Evolutionary conservation across 2,797 vertebrate species (phyloP), one percentile per base, ranked within the genome.

Genomic region (Tragopan temminckii): DNA sequence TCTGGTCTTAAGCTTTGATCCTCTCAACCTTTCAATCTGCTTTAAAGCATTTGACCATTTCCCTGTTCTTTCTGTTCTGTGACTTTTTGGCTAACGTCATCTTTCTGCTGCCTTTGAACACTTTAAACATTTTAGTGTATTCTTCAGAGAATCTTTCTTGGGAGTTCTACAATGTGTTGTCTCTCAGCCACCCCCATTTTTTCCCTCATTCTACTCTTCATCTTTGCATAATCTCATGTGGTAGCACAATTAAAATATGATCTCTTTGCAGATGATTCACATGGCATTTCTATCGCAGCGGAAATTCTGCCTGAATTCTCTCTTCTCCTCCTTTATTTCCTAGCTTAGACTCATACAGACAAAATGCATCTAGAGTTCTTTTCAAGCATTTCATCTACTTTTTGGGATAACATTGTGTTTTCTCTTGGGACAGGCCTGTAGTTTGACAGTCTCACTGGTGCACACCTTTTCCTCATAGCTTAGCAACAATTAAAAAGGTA

Each of bases 231-330:
- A 80, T 90, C 81, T 90, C 48, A 68, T 23, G 25, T 85, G 31
- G 81, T 89, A 92, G 77, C 57, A 87, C 61, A 87, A 77, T 92
- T 95, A 75, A 82, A 87, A 48, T 89, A 78, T 85, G 31, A 71
- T 83, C 31, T 89, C 72, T 64, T 82, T 93, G 69, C 72, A 66
- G 48, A 75, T 95, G 87, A 93, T 92, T 96, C 89, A 91, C 31
- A 69, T 20, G 36, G 17, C 85, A 64, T 85, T 95, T 94, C 71
- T 93, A 6, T 62, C 53, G 90, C 81, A 89, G 31, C 89, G 85
- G 80, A 92, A 93, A 77, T 55, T 11, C 62, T 89, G 84, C 80
- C 53, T 92, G 82, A 25, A 36, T 93, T 88, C 33, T 89, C 64
- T 74, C 33, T 13, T 78, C 64, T 87, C 35, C 58, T 92, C 35